These are phyloP conservation scores for Heptranchias perlo DNA, from an alignment of 2,113 vertebrate genomes.

Conservation along the genomic window DNA sequence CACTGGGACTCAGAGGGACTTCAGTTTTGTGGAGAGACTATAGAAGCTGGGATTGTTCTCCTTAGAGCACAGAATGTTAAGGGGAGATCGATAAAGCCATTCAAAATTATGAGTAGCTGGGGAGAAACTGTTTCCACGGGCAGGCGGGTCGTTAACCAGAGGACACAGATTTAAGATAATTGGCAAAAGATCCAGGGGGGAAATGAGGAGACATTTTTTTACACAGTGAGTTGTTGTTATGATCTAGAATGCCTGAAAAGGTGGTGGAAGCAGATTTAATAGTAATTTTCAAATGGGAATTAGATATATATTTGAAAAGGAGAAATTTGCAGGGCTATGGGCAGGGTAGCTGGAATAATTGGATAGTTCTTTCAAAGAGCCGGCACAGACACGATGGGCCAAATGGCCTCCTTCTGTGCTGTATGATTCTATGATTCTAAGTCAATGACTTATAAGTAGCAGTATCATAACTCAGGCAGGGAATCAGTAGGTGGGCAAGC, in stretches of 20 bases:
- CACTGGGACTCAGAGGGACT: not conserved
- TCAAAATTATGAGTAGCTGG: not conserved
- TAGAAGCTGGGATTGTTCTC: not conserved
- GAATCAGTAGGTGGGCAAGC: not conserved
- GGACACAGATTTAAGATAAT: not conserved
- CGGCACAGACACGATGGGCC: no score
- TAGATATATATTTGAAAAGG: not conserved
- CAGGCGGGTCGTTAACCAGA: not conserved
- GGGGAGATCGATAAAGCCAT: not conserved
- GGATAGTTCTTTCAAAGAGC: no score
- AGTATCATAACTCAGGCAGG: no score
- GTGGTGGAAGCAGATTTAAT: not conserved
- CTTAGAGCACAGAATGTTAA: not conserved
- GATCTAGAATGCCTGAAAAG: not conserved
- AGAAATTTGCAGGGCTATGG: not conserved
- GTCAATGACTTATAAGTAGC: no score
- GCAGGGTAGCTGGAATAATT: no score
- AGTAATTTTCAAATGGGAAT: not conserved
- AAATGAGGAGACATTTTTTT: not conserved
- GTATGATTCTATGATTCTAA: no score
- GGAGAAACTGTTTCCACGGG: not conserved
- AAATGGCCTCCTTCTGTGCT: no score
- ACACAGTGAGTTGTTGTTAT: no score
- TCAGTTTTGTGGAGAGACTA: not conserved
- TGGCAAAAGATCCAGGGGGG: not conserved